These are phyloP conservation scores for Lumbricus terrestris DNA, from an alignment of 2,888 invertebrate species.

Conservation along the genomic window DNA sequence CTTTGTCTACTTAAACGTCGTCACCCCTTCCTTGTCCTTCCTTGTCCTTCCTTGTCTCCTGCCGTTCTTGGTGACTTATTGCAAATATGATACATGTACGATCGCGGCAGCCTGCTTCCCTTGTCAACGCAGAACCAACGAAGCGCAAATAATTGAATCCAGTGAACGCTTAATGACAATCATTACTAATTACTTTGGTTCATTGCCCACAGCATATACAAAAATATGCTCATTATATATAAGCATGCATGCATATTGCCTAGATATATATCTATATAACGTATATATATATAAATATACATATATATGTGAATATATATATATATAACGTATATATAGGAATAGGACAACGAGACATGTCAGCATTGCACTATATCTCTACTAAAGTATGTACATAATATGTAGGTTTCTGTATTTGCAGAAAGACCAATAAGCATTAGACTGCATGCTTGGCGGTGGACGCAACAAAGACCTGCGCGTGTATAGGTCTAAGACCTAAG, in stretches of 20 bases:
- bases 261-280: not conserved
- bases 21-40: not conserved
- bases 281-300: too few species aligned
- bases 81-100: not conserved
- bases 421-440: too few species aligned
- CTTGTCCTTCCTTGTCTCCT: too few species aligned
- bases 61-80: not conserved
- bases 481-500: too few species aligned
- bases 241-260: not conserved
- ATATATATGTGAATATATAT: not conserved
- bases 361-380: too few species aligned
- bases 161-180: not conserved
- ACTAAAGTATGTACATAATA: too few species aligned
- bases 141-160: not conserved
- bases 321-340: constrained; percentile 8
- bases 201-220: not conserved
- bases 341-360: not conserved
- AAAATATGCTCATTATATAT: not conserved
- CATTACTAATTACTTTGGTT: not conserved
- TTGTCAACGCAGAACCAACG: not conserved
- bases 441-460: too few species aligned
- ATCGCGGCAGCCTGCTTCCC: not conserved
- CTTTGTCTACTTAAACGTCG: not conserved
- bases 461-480: too few species aligned
- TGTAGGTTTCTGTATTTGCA: too few species aligned